Percentiles rank a stretch among this genome's conserved stretches.
Evolutionary conservation across 2,113 vertebrate species (phyloP).

Genomic region (Notechis scutatus): DNA sequence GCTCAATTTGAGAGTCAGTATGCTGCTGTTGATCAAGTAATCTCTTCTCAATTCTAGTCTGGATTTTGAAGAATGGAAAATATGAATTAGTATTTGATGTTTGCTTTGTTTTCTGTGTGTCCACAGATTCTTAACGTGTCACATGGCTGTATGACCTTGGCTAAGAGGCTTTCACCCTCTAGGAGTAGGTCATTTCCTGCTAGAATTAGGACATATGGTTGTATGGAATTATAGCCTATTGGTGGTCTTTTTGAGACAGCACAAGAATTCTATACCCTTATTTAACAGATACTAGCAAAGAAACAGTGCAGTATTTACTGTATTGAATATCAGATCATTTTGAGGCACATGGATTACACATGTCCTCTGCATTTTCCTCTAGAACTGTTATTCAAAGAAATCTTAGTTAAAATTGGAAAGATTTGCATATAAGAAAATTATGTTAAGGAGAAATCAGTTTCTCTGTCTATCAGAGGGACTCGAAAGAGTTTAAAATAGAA

Average conservation of each 20-base stretch:
- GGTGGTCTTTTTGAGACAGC: neutral
- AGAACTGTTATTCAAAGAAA: neutral
- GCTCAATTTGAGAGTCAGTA: neutral
- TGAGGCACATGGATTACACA: neutral
- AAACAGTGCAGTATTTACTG: neutral
- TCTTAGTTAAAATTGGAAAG: neutral
- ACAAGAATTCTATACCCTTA: neutral
- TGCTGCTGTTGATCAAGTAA: neutral
- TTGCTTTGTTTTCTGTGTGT: neutral
- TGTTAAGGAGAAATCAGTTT: neutral
- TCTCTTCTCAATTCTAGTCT: neutral
- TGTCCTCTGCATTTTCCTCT: neutral
- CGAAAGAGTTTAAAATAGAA: neutral
- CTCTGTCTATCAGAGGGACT: neutral
- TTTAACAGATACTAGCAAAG: neutral
- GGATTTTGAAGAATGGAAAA: neutral
- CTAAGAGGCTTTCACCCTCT: neutral
- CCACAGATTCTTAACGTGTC: neutral
- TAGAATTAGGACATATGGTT: neutral
- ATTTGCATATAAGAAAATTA: neutral
- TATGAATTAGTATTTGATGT: neutral
- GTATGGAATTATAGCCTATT: neutral
- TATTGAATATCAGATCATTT: neutral
- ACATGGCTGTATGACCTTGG: neutral
- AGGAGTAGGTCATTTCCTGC: neutral